These are phyloP conservation scores for Antheraea yamamai DNA, from an alignment of 2,888 invertebrate species.

Conservation along the genomic window DNA sequence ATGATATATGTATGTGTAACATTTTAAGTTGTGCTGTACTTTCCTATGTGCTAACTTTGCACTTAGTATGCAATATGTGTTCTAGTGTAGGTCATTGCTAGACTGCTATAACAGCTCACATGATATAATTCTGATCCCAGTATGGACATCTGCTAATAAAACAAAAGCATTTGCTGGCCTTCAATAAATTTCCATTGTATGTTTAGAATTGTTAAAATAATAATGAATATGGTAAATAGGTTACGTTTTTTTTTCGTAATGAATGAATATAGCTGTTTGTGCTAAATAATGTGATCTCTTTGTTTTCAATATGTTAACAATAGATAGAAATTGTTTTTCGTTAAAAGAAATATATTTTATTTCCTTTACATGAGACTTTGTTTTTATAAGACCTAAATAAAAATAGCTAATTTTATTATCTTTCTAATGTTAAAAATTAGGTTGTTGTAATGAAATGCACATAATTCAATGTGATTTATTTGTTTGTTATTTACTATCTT, in stretches of 20 bases:
- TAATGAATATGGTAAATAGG: not conserved
- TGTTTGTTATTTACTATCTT: too few relatives aligned
- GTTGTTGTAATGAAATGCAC: too few relatives aligned
- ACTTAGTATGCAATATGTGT: constrained; percentile 29
- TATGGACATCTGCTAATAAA: constrained; percentile 34
- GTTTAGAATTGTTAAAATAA: constrained; percentile 38
- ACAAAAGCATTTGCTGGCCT: constrained; percentile 38
- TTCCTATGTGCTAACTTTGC: constrained; percentile 9
- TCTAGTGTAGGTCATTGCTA: constrained; percentile 20
- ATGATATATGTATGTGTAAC: not conserved
- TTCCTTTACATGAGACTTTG: too few relatives aligned
- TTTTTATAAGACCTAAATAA: too few relatives aligned
- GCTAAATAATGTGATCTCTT: not conserved
- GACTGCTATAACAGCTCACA: constrained; percentile 26
- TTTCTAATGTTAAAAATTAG: too few relatives aligned
- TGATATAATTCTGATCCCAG: constrained; percentile 32
- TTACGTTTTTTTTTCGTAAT: not conserved
- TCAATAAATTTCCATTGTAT: constrained; percentile 36
- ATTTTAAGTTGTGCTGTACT: not conserved
- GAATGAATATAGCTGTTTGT: not conserved
- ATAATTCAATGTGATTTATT: too few relatives aligned
- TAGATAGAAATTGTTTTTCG: not conserved
- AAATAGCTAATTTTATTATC: too few relatives aligned
- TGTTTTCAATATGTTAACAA: not conserved
- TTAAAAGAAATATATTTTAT: too few relatives aligned